Evolutionary conservation across 2,888 invertebrate species (phyloP), one percentile per base, ranked within the genome.

Genomic region (Euphydryas editha): DNA sequence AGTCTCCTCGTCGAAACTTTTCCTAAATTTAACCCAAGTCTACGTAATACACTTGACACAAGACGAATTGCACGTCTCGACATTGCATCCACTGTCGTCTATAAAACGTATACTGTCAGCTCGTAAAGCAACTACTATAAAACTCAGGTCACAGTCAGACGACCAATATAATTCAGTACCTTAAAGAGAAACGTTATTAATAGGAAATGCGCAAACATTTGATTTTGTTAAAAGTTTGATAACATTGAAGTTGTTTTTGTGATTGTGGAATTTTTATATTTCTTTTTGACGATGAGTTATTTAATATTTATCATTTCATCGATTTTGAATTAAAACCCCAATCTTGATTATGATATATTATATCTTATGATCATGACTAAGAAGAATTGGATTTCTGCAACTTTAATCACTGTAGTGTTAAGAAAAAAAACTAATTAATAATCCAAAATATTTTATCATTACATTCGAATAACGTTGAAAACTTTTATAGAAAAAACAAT

Each of bases 81-180:
- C 58, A 64, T 51, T 54, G 63, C 67, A 49, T 62, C 66, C 57
- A 59, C 36, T 30, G 59, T 46, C 47, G 39, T 56, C 47, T 56
- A 30, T 60, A 60, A 57, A 59, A 51, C 42, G 30, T 39, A 13
- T 21, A 60, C 60, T 49, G 65, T 60, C 68, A 59, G 57, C 62
- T 67, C 67, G 59, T 68, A 68, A 69, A 67, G 39, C 51, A 39
- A 24, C 57, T 36, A 30, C 60, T 57, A 63, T 69, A 69, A 69
- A 69, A 67, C 60, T 55, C 30, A 54, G 30, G 30, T 54, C 6
- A 51, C 39, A 61, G 59, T 65, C 47, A 24, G 36, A 63, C 39
- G 47, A 36, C 66, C 62, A 58, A 62, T 55, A 62, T 67, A 67
- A 62, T 21, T 57, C 58, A 39, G 44, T n/a, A 46, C n/a, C 57